phyloP scores from a whole-genome alignment of 2,797 vertebrate species.

The Lagodon rhomboides region DNA sequence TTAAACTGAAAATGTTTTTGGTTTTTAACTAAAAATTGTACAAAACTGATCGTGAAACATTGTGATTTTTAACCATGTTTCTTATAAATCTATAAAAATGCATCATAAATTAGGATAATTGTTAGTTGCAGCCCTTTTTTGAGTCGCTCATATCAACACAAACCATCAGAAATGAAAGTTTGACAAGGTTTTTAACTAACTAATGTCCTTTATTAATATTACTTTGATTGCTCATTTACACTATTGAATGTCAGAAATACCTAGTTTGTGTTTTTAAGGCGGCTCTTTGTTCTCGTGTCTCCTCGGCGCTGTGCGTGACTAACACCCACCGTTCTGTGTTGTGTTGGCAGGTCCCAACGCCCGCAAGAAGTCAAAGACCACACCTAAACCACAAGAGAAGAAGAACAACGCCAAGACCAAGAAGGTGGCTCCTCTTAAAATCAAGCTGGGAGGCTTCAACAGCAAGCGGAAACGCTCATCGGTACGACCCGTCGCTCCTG shows the following conservation, averaged over 20 bases:
- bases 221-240: not conserved
- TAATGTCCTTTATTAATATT: not conserved
- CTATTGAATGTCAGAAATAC: not conserved
- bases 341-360: conserved; percentile 92
- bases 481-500: conserved; percentile 76
- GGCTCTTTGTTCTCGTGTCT: not conserved
- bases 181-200: not conserved
- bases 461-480: conserved; percentile 98
- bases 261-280: not conserved
- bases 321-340: not conserved
- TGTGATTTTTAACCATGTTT: not conserved
- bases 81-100: not conserved
- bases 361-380: conserved; percentile 92
- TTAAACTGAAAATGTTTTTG: not conserved
- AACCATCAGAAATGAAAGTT: not conserved
- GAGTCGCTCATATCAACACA: too few relatives aligned
- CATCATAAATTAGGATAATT: not conserved
- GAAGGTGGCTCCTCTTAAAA: conserved; percentile 97
- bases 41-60: not conserved
- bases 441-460: conserved; percentile 96
- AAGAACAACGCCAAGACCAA: conserved; percentile 96
- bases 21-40: not conserved
- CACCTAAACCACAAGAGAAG: conserved; percentile 94
- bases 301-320: not conserved
- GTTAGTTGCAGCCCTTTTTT: conserved; percentile 1